phyloP scores from a whole-genome alignment of 2,888 invertebrate genomes.

The Drepana falcataria region DNA sequence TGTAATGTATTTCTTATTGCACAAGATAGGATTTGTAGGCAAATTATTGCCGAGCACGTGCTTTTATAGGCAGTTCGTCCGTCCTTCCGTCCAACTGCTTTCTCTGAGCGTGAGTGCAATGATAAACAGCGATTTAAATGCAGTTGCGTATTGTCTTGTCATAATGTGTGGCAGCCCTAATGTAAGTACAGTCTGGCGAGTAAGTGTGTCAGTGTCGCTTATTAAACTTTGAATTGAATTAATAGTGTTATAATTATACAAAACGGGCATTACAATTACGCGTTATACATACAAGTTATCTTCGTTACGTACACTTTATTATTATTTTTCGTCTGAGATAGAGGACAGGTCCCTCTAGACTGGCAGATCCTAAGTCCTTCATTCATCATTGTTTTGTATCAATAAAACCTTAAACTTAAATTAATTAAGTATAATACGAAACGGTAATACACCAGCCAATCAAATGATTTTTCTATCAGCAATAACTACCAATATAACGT shows the following conservation, averaged over 20 bases:
- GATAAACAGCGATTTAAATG: constrained; percentile 16
- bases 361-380: too few species aligned
- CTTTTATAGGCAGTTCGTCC: constrained; percentile 30
- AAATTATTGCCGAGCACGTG: constrained; percentile 53
- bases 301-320: too few species aligned
- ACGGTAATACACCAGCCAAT: too few species aligned
- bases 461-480: too few species aligned
- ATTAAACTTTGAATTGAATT: constrained; percentile 36
- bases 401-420: too few species aligned
- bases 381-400: too few species aligned
- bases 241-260: constrained; percentile 25
- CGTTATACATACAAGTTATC: neutral
- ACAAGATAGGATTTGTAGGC: constrained; percentile 42
- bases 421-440: too few species aligned
- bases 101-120: constrained; percentile 66
- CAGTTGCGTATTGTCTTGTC: constrained; percentile 22
- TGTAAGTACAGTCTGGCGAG: constrained; percentile 29
- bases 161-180: constrained; percentile 31
- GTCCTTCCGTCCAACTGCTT: constrained; percentile 55
- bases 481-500: too few species aligned
- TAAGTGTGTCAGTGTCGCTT: constrained; percentile 55
- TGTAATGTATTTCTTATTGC: constrained; percentile 22
- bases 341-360: too few species aligned
- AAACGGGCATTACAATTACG: too few species aligned
- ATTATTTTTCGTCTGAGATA: too few species aligned